Percentiles rank a stretch among this genome's conserved stretches.
These are phyloP conservation scores for Penelope pileata DNA, from an alignment of 2,113 vertebrate genomes.

Conservation along the genomic window DNA sequence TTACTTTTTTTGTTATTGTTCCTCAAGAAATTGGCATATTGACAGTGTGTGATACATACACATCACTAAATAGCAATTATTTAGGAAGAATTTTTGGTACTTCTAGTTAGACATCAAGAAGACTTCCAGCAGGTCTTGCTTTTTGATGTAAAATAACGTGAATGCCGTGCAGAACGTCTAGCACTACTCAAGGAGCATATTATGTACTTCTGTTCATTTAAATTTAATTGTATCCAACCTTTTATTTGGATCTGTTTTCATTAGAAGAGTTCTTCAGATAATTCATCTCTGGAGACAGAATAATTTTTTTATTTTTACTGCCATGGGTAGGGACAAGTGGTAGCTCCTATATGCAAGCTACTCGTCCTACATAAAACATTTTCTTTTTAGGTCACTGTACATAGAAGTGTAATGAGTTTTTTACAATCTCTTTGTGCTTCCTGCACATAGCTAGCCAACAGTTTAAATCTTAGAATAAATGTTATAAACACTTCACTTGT, in stretches of 20 bases:
- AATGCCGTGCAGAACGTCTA: not conserved
- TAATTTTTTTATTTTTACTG: not conserved
- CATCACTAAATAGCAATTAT: fast-evolving
- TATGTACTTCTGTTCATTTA: not conserved
- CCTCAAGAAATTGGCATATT: not conserved
- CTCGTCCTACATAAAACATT: not conserved
- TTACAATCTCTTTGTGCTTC: not conserved
- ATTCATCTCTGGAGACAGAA: not conserved
- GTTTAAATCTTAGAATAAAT: not conserved
- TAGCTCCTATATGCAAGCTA: not conserved
- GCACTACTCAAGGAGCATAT: not conserved
- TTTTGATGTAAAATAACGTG: not conserved
- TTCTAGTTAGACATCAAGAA: not conserved
- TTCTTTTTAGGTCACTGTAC: not conserved
- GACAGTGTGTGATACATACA: not conserved
- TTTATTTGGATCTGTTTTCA: not conserved
- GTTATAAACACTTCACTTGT: not conserved
- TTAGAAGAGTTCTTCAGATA: not conserved
- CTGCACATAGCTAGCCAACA: not conserved
- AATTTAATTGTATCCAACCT: not conserved
- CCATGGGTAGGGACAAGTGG: not conserved
- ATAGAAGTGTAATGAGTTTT: not conserved
- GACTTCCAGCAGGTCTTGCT: not conserved
- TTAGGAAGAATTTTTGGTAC: not conserved
- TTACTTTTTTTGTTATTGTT: not conserved